phyloP scores from a whole-genome alignment of 2,797 vertebrate genomes.

The Acridotheres tristis region DNA sequence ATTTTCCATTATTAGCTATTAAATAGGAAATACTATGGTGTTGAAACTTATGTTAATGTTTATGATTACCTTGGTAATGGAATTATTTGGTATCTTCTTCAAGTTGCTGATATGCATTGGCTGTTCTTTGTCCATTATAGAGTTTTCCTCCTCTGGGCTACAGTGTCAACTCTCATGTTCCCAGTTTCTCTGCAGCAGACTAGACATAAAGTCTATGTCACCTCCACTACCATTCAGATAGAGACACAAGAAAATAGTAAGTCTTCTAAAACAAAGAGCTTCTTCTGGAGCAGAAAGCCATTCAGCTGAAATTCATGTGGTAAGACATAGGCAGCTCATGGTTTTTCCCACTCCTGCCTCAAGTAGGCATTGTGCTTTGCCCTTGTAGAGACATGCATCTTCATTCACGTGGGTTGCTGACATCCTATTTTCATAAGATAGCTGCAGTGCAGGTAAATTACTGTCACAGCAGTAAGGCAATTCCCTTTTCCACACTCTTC shows the following conservation, averaged over 20 bases:
- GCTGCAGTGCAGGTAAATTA: slow-evolving; percentile 2
- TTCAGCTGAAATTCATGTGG: not conserved
- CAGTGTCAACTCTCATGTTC: not conserved
- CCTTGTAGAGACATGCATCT: not conserved
- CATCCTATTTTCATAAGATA: not conserved
- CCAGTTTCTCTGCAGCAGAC: not conserved
- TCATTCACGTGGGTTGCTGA: not conserved
- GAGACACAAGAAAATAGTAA: not conserved
- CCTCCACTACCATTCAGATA: not conserved
- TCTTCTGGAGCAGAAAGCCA: not conserved
- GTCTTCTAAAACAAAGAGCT: not conserved
- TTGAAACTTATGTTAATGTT: not conserved
- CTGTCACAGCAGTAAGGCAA: not conserved
- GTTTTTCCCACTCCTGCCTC: not conserved
- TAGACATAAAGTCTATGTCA: not conserved
- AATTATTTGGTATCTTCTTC: not conserved
- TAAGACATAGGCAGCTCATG: not conserved
- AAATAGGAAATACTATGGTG: not conserved
- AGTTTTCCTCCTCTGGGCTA: not conserved
- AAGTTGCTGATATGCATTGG: not conserved
- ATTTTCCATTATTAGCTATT: not conserved
- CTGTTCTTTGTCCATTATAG: not conserved
- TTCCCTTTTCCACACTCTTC: not conserved
- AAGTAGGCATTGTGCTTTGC: not conserved
- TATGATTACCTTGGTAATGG: not conserved